Evolutionary conservation across 64 coral and sea anemone genomes (phyloP).

Genomic region (Catalaphyllia jardinei): DNA sequence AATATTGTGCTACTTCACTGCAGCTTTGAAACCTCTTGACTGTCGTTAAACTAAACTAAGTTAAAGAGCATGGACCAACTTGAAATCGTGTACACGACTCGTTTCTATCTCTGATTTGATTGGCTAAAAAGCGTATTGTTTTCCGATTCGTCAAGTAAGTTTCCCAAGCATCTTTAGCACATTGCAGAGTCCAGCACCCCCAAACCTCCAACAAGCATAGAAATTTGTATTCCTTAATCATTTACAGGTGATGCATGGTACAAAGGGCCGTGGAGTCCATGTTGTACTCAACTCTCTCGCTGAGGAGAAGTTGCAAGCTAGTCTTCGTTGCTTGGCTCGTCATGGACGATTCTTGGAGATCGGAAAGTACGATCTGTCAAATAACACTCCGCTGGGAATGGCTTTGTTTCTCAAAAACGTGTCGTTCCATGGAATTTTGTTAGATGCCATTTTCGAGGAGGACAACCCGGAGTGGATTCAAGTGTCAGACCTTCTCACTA

Average conservation of each 20-base stretch:
- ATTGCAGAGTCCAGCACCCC: no score
- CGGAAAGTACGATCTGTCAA: slow-evolving; percentile 84
- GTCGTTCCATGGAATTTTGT: slow-evolving; percentile 76
- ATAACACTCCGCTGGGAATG: slow-evolving; percentile 84
- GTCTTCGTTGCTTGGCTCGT: slow-evolving; percentile 73
- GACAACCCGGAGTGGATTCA: slow-evolving; percentile 79
- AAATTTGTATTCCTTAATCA: background rate
- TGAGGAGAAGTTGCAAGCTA: slow-evolving; percentile 84
- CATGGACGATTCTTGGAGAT: slow-evolving; percentile 91
- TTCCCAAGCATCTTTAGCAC: no score
- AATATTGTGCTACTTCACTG: no score
- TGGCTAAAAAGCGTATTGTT: no score
- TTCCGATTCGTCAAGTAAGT: no score
- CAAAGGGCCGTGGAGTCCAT: slow-evolving; percentile 63
- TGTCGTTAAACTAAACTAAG: no score
- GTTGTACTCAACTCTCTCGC: slow-evolving; percentile 85
- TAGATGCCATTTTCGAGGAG: slow-evolving; percentile 83
- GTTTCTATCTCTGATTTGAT: no score
- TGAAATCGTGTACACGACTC: no score
- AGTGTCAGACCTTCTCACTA: slow-evolving; percentile 63
- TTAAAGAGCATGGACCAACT: no score
- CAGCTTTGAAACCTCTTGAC: no score
- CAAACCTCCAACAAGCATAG: no score
- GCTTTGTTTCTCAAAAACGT: slow-evolving; percentile 78
- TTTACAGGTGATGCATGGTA: slow-evolving; percentile 73